Evolutionary conservation across 2,113 vertebrate species (phyloP).

Genomic region (Indicator indicator): DNA sequence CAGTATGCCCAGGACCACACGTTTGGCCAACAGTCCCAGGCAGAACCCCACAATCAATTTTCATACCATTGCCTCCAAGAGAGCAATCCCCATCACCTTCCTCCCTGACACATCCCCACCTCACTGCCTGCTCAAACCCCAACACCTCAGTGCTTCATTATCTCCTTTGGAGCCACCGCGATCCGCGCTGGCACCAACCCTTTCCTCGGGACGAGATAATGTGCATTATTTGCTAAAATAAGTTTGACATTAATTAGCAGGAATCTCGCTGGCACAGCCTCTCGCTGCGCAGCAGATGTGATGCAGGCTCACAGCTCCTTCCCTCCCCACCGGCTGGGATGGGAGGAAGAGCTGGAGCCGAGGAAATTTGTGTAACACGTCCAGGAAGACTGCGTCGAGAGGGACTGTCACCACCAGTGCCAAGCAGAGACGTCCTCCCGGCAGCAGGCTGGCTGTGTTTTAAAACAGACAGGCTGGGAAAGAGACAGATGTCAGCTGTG

Average conservation of each 20-base stretch:
- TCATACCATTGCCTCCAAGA: rapidly evolving
- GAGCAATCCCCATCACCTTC: neutral
- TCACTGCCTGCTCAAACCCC: neutral
- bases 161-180: rapidly evolving
- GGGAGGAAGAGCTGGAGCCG: neutral
- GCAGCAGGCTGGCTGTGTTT: neutral
- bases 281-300: constrained; percentile 61
- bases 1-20: rapidly evolving
- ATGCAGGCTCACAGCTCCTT: constrained; percentile 51
- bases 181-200: constrained; percentile 7
- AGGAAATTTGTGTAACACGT: neutral
- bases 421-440: neutral
- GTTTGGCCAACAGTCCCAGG: neutral
- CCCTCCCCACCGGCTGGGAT: constrained; percentile 22
- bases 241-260: constrained; percentile 74
- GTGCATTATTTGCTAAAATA: constrained; percentile 64
- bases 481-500: neutral
- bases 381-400: constrained; percentile 41
- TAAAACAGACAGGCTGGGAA: neutral
- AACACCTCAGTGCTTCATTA: neutral
- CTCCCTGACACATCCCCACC: neutral
- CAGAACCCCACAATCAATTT: neutral
- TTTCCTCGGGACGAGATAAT: constrained; percentile 45
- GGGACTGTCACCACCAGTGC: neutral
- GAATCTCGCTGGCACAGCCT: constrained; percentile 31